phyloP scores from a whole-genome alignment of 2,888 invertebrate species.

The Idaea biselata region DNA sequence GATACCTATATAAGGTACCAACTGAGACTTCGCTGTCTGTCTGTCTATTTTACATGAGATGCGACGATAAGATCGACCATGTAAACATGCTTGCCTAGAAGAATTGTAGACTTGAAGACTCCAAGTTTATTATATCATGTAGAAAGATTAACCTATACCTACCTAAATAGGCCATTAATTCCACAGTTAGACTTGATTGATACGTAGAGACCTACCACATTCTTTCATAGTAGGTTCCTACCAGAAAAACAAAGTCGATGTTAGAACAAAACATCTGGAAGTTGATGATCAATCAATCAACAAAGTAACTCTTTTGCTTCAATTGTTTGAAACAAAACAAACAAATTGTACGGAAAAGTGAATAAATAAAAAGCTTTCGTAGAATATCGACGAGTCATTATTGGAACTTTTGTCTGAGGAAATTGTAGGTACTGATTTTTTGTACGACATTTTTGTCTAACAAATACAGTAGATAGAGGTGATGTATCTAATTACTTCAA shows the following conservation, averaged over 20 bases:
- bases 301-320: neutral
- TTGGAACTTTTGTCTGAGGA: neutral
- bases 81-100: no score
- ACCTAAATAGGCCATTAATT: no score
- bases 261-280: neutral
- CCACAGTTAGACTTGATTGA: neutral
- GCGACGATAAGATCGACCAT: no score
- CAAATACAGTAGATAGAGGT: neutral
- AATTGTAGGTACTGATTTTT: neutral
- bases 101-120: no score
- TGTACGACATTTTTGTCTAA: neutral
- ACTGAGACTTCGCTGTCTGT: no score
- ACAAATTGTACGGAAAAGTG: neutral
- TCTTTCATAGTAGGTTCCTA: neutral
- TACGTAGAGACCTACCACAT: neutral
- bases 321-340: neutral
- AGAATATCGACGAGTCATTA: neutral
- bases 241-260: neutral
- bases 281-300: neutral
- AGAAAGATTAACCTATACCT: no score
- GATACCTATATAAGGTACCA: no score
- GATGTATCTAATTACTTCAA: neutral
- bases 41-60: no score
- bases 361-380: neutral
- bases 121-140: no score